Conservation (phyloP, 37 sponge, comb jelly and placozoan species). For the Lycopodina hypogea region DNA sequence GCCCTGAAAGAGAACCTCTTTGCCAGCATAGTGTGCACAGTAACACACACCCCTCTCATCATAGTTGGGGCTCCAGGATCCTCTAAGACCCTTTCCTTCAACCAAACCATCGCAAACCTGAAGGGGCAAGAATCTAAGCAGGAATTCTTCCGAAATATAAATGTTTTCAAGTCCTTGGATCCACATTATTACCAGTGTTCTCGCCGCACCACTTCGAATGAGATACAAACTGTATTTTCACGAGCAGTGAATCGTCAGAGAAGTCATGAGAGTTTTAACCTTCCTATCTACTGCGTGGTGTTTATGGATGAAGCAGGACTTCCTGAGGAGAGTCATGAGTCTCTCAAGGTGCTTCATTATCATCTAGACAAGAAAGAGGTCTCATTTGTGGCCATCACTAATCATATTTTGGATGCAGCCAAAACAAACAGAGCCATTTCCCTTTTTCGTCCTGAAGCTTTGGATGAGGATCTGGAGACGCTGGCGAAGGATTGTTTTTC, state of each 20-base stretch:
- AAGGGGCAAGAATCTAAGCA: slow-evolving; percentile 75
- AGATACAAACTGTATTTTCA: slow-evolving; percentile 81
- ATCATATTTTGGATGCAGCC: slow-evolving; percentile 89
- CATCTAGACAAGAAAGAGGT: slow-evolving; percentile 80
- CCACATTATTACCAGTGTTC: slow-evolving; percentile 91
- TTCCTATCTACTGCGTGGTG: slow-evolving; percentile 74
- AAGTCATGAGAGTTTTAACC: slow-evolving; percentile 15
- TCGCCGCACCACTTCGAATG: slow-evolving; percentile 77
- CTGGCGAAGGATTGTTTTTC: slow-evolving; percentile 74
- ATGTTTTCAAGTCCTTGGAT: slow-evolving; percentile 74
- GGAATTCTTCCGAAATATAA: slow-evolving; percentile 47
- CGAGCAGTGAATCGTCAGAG: slow-evolving; percentile 74
- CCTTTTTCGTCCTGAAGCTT: slow-evolving; percentile 71
- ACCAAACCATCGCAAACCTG: slow-evolving; percentile 71
- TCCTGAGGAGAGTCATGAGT: slow-evolving; percentile 85
- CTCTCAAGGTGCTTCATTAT: slow-evolving; percentile 89
- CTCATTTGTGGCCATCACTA: slow-evolving; percentile 90
- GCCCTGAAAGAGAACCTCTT: slow-evolving; percentile 90
- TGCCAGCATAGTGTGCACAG: slow-evolving; percentile 75
- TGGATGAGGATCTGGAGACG: slow-evolving; percentile 53
- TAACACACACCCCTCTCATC: slow-evolving; percentile 79
- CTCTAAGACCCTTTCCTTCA: slow-evolving; percentile 93
- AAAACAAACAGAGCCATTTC: slow-evolving; percentile 88
- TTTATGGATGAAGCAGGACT: slow-evolving; percentile 96
- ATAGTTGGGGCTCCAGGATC: slow-evolving; percentile 91